Conservation (phyloP, 1,140 invertebrate genomes). For the Hermatobates lingyangjiaoensis region DNA sequence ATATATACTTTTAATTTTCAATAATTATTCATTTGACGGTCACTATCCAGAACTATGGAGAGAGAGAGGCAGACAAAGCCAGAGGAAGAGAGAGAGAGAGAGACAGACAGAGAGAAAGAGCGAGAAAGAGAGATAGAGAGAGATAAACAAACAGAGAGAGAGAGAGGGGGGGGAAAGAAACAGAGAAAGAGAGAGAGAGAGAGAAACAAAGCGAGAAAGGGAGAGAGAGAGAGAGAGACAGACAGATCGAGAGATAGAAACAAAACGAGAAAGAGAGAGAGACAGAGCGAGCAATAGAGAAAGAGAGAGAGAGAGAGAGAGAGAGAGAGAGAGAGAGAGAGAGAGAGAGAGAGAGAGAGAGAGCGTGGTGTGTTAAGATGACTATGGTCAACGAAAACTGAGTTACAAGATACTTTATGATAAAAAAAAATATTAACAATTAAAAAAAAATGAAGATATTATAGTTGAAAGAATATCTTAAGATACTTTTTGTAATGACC, state of each 20-base stretch:
- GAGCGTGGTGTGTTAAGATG: too few species aligned
- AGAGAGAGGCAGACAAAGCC: not conserved
- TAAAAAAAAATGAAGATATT: too few species aligned
- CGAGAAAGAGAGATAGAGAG: too few species aligned
- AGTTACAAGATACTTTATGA: too few species aligned
- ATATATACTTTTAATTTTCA: too few species aligned
- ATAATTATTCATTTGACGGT: too few species aligned
- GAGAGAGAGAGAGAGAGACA: not conserved
- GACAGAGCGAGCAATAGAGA: conserved; percentile 4
- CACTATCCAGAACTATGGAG: too few species aligned
- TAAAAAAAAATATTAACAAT: too few species aligned
- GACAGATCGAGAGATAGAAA: conserved; percentile 4
- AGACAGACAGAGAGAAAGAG: not conserved
- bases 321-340: conserved; percentile 8
- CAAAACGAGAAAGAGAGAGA: conserved; percentile 6
- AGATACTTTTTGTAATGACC: too few species aligned
- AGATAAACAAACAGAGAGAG: too few species aligned
- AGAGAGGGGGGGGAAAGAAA: not conserved
- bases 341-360: conserved; percentile 8
- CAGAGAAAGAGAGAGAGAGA: not conserved
- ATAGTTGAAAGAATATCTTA: too few species aligned
- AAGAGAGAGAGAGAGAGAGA: conserved; percentile 7
- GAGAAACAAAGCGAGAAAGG: not conserved
- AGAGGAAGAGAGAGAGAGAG: not conserved
- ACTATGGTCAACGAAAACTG: too few species aligned